phyloP scores from a whole-genome alignment of 2,888 invertebrate species.

The Odontocerum albicorne region DNA sequence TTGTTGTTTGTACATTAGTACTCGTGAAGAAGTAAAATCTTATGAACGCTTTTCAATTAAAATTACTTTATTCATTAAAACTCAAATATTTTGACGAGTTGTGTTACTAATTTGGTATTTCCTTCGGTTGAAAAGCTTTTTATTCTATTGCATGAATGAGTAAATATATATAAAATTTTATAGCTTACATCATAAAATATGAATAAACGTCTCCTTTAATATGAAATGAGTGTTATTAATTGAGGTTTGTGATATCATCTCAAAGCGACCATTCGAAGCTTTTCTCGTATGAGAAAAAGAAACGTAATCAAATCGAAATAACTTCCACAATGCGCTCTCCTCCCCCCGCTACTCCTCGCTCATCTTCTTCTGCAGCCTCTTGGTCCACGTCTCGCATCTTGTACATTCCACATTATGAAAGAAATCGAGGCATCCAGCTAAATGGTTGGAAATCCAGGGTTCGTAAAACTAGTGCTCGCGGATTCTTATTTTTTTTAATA shows the following conservation, averaged over 20 bases:
- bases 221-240: constrained; percentile 12
- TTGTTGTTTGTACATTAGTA: no score
- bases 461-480: not conserved
- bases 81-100: no score
- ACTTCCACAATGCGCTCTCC: constrained; percentile 21
- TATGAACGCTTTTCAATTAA: no score
- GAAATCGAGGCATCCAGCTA: constrained; percentile 22
- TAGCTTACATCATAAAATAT: no score
- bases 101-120: no score
- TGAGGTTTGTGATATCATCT: constrained; percentile 15
- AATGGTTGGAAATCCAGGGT: constrained; percentile 18
- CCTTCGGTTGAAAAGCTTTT: no score
- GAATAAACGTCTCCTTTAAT: constrained; percentile 13
- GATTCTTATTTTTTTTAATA: no score
- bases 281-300: constrained; percentile 17
- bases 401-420: constrained; percentile 25
- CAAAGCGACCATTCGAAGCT: constrained; percentile 17
- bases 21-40: no score
- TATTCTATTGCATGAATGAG: no score
- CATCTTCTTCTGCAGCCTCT: constrained; percentile 6
- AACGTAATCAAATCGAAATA: constrained; percentile 20
- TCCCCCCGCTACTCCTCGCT: constrained; percentile 7
- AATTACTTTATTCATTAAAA: no score
- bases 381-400: constrained; percentile 7
- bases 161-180: no score